Evolutionary conservation across 2,113 vertebrate genomes (phyloP).

Genomic region (Hepsetus odoe): DNA sequence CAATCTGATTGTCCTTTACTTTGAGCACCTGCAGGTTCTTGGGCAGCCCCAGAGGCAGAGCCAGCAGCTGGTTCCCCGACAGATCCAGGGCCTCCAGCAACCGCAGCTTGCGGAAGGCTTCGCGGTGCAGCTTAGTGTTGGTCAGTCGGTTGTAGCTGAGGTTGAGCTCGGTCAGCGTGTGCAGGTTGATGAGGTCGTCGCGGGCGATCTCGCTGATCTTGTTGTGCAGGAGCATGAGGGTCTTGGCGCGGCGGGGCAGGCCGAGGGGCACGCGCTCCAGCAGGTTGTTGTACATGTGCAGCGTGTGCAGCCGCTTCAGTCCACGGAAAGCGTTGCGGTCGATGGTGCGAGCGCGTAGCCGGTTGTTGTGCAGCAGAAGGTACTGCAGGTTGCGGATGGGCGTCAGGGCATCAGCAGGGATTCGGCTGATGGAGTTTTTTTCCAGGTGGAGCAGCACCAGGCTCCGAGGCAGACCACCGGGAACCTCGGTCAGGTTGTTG

Average conservation of each 20-base stretch:
- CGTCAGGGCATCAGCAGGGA: constrained; percentile 81
- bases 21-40: constrained; percentile 87
- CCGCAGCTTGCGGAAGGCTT: constrained; percentile 93
- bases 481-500: constrained; percentile 91
- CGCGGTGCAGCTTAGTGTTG: constrained; percentile 83
- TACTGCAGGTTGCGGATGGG: constrained; percentile 91
- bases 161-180: constrained; percentile 93
- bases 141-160: constrained; percentile 96
- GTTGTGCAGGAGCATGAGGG: constrained; percentile 95
- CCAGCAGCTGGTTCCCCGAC: constrained; percentile 87
- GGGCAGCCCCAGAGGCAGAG: constrained; percentile 85
- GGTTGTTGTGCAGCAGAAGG: constrained; percentile 95
- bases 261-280: constrained; percentile 90
- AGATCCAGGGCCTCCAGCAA: constrained; percentile 87
- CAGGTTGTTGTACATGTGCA: constrained; percentile 95
- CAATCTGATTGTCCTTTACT: constrained; percentile 89
- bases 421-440: constrained; percentile 87
- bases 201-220: constrained; percentile 87
- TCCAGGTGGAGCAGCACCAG: constrained; percentile 94
- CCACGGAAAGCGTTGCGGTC: constrained; percentile 89
- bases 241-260: constrained; percentile 90
- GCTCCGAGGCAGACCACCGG: constrained; percentile 87
- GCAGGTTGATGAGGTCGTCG: constrained; percentile 87
- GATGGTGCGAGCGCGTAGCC: constrained; percentile 86
- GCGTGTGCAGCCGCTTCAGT: constrained; percentile 93